phyloP scores from a whole-genome alignment of 2,113 vertebrate species.

The Grantiella picta region DNA sequence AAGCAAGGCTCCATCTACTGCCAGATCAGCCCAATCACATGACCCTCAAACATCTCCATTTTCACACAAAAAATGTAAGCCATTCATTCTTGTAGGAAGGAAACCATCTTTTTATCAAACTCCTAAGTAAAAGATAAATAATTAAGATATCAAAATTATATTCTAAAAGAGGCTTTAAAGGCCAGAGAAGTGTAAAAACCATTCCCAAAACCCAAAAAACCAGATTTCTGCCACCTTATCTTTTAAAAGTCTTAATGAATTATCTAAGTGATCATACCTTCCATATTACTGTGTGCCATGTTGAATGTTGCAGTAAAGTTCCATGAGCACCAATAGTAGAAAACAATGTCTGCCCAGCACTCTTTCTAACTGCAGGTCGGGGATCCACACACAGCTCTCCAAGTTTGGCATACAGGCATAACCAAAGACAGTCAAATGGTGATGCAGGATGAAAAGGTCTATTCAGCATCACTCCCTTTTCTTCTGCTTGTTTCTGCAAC shows the following conservation, averaged over 20 bases:
- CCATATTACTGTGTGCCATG: conserved; percentile 97
- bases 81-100: neutral
- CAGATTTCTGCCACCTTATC: neutral
- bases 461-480: conserved; percentile 87
- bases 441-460: conserved; percentile 94
- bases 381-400: conserved; percentile 95
- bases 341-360: conserved; percentile 94
- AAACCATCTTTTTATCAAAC: neutral
- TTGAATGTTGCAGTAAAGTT: conserved; percentile 91
- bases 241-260: neutral
- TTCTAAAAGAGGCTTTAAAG: neutral
- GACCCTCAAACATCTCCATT: neutral
- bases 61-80: neutral
- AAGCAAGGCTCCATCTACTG: neutral
- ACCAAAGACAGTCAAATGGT: conserved; percentile 96
- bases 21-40: neutral
- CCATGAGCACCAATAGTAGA: conserved; percentile 96
- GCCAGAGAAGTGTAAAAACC: neutral
- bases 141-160: neutral
- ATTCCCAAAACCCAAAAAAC: neutral
- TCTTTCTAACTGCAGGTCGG: conserved; percentile 94
- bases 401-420: conserved; percentile 94
- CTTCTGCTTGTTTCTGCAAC: conserved; percentile 88
- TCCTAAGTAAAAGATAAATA: neutral
- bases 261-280: conserved; percentile 73